These are phyloP conservation scores for Teleogryllus oceanicus DNA, from an alignment of 2,888 invertebrate species.

Conservation along the genomic window DNA sequence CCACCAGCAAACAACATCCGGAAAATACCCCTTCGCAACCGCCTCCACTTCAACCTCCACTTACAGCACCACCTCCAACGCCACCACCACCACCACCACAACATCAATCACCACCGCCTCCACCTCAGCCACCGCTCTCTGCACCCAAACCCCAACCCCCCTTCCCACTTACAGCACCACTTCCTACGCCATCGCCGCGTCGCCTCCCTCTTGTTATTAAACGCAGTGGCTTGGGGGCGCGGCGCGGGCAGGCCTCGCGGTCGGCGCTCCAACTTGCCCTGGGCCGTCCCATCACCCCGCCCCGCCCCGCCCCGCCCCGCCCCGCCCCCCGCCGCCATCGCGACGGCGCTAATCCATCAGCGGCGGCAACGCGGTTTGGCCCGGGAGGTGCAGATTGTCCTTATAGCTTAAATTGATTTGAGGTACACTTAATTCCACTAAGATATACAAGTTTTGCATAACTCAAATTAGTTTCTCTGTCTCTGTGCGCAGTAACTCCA, in stretches of 20 bases:
- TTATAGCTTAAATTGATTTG: constrained; percentile 35
- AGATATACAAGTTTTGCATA: constrained; percentile 35
- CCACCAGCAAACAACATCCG: no score
- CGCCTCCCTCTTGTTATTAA: no score
- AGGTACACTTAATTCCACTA: constrained; percentile 35
- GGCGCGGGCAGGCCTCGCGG: background rate
- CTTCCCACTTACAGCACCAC: no score
- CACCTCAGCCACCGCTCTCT: no score
- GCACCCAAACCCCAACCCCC: no score
- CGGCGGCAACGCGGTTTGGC: background rate
- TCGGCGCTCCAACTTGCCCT: background rate
- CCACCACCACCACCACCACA: no score
- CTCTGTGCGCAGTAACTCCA: constrained; percentile 5
- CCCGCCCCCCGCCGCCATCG: background rate
- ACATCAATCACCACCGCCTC: no score
- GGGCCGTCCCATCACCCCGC: background rate
- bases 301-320: background rate
- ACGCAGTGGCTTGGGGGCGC: no score
- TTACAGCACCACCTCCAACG: no score
- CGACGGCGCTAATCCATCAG: constrained; percentile 36
- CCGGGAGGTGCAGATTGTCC: constrained; percentile 27
- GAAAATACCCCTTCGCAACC: no score
- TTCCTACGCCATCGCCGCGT: no score
- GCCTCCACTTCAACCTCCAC: no score
- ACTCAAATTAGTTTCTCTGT: constrained; percentile 33